Conservation (phyloP, 2,113 vertebrate species). For the Diadophis punctatus region DNA sequence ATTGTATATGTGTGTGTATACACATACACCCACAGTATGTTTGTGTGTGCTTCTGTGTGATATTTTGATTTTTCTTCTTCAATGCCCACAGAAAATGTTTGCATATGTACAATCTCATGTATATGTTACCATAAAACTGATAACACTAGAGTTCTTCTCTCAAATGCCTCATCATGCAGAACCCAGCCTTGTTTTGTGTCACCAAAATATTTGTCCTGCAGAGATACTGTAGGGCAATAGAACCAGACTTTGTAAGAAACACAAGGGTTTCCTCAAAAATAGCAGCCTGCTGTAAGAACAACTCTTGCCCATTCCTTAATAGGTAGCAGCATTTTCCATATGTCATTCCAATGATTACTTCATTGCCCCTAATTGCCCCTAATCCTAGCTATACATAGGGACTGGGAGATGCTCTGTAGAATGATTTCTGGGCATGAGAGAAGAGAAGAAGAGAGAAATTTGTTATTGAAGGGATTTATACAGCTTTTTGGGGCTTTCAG, state of each 20-base stretch:
- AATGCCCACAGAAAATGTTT: neutral
- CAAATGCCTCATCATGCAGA: neutral
- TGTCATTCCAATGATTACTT: neutral
- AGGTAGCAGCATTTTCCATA: neutral
- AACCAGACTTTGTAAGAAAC: neutral
- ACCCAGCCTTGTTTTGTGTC: neutral
- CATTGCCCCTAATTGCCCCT: too few relatives aligned
- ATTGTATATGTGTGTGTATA: too few relatives aligned
- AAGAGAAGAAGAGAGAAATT: neutral
- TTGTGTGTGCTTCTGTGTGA: neutral
- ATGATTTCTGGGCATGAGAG: neutral
- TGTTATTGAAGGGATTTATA: neutral
- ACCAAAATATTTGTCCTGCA: neutral
- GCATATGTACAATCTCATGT: neutral
- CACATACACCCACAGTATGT: too few relatives aligned
- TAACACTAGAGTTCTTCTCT: neutral
- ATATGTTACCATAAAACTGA: neutral
- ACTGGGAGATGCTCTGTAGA: neutral
- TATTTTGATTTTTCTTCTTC: neutral
- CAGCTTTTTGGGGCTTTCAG: neutral
- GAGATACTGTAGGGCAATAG: neutral
- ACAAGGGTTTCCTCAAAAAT: neutral
- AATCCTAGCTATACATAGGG: neutral
- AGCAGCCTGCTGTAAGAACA: neutral
- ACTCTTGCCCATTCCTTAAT: neutral